Evolutionary conservation across 2,888 invertebrate genomes (phyloP).

Genomic region (Timandra comae): DNA sequence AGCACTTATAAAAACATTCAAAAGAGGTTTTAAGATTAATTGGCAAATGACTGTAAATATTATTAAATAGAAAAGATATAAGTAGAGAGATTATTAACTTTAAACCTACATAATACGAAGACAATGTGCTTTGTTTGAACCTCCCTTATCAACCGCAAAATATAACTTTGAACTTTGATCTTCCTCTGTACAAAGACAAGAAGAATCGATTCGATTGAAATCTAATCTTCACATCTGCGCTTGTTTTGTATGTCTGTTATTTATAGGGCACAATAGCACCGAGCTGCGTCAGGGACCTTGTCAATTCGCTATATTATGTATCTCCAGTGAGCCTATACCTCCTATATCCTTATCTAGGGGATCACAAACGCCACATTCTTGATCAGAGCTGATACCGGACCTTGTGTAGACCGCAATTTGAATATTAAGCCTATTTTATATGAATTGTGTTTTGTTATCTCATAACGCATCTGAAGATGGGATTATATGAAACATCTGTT

Average conservation of each 20-base stretch:
- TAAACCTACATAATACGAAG: no score
- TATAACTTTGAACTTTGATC: slow-evolving; percentile 36
- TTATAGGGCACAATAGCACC: slow-evolving; percentile 29
- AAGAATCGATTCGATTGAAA: slow-evolving; percentile 48
- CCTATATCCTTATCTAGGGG: slow-evolving; percentile 51
- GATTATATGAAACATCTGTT: slow-evolving; percentile 9
- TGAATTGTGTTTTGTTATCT: slow-evolving; percentile 22
- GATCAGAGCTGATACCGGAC: slow-evolving; percentile 35
- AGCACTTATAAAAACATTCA: no score
- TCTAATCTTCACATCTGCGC: slow-evolving; percentile 65
- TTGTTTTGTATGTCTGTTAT: slow-evolving; percentile 46
- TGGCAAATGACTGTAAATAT: no score
- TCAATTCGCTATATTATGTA: slow-evolving; percentile 51
- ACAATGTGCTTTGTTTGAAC: not conserved
- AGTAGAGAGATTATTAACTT: no score
- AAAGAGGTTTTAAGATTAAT: no score
- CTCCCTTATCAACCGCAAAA: slow-evolving; percentile 14
- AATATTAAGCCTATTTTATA: slow-evolving; percentile 30
- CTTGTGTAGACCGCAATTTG: slow-evolving; percentile 35
- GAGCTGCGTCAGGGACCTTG: slow-evolving; percentile 38
- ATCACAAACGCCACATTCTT: slow-evolving; percentile 58
- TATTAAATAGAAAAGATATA: no score
- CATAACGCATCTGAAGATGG: slow-evolving; percentile 17
- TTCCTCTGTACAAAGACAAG: slow-evolving; percentile 45
- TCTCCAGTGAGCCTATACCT: slow-evolving; percentile 35